Conservation (phyloP, 1,140 invertebrate genomes). For the Atta texana region DNA sequence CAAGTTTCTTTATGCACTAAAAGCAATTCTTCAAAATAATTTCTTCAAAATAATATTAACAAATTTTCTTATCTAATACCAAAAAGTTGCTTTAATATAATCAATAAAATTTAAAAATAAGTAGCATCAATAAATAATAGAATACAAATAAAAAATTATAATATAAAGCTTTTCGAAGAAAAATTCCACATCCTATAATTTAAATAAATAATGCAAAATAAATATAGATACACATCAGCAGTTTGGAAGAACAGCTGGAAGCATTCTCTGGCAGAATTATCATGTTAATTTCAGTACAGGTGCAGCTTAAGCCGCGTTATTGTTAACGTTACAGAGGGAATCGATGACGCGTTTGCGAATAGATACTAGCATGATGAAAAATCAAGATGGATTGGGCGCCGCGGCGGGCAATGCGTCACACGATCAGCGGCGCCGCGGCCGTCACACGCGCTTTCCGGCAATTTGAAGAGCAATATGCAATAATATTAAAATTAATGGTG, state of each 20-base stretch:
- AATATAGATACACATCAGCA: neutral
- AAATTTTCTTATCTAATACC: constrained; percentile 9
- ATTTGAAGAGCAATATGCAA: constrained; percentile 80
- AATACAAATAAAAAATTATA: neutral
- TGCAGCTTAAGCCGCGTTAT: constrained; percentile 13
- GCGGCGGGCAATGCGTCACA: constrained; percentile 46
- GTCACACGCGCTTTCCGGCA: constrained; percentile 75
- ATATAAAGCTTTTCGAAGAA: neutral
- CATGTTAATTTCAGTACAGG: constrained; percentile 1
- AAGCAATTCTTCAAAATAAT: neutral
- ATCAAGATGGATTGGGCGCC: constrained; percentile 74
- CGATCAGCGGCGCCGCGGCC: constrained; percentile 68
- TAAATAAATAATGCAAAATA: constrained; percentile 5
- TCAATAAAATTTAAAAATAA: neutral
- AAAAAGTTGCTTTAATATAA: neutral
- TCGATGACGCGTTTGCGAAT: constrained; percentile 68
- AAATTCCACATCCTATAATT: neutral
- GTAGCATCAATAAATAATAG: neutral
- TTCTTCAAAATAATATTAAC: neutral
- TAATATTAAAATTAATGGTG: constrained; percentile 81
- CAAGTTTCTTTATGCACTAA: neutral
- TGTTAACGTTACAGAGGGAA: constrained; percentile 57
- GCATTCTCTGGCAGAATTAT: neutral
- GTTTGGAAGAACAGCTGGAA: neutral
- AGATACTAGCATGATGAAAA: constrained; percentile 61